Conservation (phyloP, 2,113 vertebrate genomes). For the Paraplagusia blochii region DNA sequence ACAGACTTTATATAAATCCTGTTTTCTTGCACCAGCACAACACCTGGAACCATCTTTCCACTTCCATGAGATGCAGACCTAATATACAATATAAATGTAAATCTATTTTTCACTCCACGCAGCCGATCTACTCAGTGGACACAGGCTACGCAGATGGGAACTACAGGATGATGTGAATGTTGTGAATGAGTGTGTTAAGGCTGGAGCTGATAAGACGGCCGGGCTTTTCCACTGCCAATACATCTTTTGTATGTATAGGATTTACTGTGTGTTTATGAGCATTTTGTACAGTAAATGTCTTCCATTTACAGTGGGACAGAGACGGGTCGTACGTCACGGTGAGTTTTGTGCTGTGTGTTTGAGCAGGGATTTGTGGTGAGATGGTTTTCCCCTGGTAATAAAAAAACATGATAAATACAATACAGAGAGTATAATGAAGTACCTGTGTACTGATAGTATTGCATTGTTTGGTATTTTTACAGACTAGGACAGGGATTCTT, state of each 20-base stretch:
- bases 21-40: no score
- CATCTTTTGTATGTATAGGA: slow-evolving; percentile 5
- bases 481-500: no score
- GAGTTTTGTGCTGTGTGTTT: slow-evolving; percentile 8
- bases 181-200: neutral
- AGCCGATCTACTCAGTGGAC: slow-evolving; percentile 12
- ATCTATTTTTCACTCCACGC: slow-evolving; percentile 21
- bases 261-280: neutral
- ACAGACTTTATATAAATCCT: no score
- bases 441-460: no score
- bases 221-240: neutral
- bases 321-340: slow-evolving; percentile 4
- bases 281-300: neutral
- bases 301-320: slow-evolving; percentile 20
- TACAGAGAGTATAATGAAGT: no score
- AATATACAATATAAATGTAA: slow-evolving; percentile 58
- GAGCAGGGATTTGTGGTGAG: no score
- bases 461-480: no score
- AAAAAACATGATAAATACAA: neutral
- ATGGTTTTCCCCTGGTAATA: no score
- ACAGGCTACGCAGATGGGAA: slow-evolving; percentile 3
- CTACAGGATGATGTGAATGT: neutral
- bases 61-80: slow-evolving; percentile 4
- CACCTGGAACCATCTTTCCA: neutral
- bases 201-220: neutral